Percentiles rank a stretch among this genome's conserved stretches.
Conservation (phyloP, 1,140 invertebrate species). For the Sesamia nonagrioides region DNA sequence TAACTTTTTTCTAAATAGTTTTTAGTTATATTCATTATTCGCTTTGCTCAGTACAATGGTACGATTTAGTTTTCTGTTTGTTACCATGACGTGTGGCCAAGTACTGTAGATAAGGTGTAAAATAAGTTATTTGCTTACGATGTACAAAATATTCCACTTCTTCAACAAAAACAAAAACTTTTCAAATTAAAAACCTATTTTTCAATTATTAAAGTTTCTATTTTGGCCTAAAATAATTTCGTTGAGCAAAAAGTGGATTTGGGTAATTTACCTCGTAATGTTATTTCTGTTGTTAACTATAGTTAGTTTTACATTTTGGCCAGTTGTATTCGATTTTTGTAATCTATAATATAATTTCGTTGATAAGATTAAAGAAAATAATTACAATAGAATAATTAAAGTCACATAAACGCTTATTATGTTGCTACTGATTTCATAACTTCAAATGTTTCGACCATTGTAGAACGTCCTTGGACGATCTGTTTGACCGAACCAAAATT, state of each 20-base stretch:
- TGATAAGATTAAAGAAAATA: slow-evolving; percentile 70
- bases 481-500: neutral
- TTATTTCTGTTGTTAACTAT: slow-evolving; percentile 58
- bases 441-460: slow-evolving; percentile 46
- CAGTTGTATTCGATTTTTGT: slow-evolving; percentile 74
- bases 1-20: slow-evolving; percentile 54
- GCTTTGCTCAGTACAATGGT: slow-evolving; percentile 79
- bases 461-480: neutral
- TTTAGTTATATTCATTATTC: slow-evolving; percentile 61
- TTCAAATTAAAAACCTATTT: slow-evolving; percentile 59
- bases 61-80: slow-evolving; percentile 74
- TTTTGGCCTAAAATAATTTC: slow-evolving; percentile 74
- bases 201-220: slow-evolving; percentile 55
- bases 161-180: slow-evolving; percentile 17
- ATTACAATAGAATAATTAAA: slow-evolving; percentile 78
- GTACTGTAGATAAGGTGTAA: slow-evolving; percentile 77
- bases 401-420: slow-evolving; percentile 78
- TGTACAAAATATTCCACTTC: slow-evolving; percentile 74
- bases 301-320: slow-evolving; percentile 67
- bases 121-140: slow-evolving; percentile 72
- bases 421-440: slow-evolving; percentile 72
- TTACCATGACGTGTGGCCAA: slow-evolving; percentile 85
- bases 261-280: slow-evolving; percentile 63
- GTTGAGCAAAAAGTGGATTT: slow-evolving; percentile 54
- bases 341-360: slow-evolving; percentile 70